Evolutionary conservation across 2,888 invertebrate species (phyloP).

Genomic region (Tetramorium bicarinatum): DNA sequence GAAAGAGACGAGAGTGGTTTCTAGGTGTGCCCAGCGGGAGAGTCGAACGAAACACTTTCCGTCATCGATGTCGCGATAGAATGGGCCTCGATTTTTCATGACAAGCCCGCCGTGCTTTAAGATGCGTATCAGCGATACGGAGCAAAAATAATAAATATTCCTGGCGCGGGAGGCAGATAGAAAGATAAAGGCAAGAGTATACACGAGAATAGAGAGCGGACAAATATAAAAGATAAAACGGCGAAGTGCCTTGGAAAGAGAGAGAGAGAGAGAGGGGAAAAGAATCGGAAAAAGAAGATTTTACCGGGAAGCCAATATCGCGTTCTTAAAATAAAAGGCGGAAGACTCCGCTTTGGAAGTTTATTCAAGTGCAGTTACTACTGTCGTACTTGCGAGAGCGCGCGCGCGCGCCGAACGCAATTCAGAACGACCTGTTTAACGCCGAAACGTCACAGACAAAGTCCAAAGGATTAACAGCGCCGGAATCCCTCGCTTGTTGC

Average conservation of each 20-base stretch:
- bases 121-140: conserved; percentile 61
- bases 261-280: not conserved
- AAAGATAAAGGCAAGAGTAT: conserved; percentile 9
- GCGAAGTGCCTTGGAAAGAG: not conserved
- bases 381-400: conserved; percentile 14
- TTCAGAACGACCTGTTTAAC: conserved; percentile 45
- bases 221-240: not conserved
- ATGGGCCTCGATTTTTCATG: conserved; percentile 66
- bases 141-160: conserved; percentile 57
- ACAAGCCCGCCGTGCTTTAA: conserved; percentile 55
- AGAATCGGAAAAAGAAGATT: conserved; percentile 50
- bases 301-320: conserved; percentile 50
- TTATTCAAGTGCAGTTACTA: conserved; percentile 64
- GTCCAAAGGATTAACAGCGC: conserved; percentile 77
- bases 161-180: conserved; percentile 14
- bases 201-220: not conserved
- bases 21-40: conserved; percentile 38
- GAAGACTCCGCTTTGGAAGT: conserved; percentile 34
- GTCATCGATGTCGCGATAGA: conserved; percentile 51
- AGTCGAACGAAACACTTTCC: conserved; percentile 57
- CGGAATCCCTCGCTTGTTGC: conserved; percentile 67
- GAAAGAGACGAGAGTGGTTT: conserved; percentile 39
- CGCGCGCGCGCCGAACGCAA: conserved; percentile 6
- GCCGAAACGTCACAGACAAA: conserved; percentile 69
- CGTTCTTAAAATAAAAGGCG: conserved; percentile 48